Base-by-base conservation (phyloP, 2,888 invertebrate species). In the Caenorhabditis japonica region DNA sequence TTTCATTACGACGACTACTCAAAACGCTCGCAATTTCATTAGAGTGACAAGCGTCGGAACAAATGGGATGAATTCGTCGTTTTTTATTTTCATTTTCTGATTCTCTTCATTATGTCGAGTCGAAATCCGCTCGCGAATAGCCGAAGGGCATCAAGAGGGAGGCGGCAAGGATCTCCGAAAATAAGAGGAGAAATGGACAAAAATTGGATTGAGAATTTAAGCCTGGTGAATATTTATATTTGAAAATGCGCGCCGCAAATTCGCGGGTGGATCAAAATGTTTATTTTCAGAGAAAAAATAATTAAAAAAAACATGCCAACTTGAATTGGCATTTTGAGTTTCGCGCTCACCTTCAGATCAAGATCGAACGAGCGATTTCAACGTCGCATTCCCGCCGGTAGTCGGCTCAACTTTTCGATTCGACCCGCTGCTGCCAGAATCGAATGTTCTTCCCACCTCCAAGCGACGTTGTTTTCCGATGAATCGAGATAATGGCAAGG, bases 321-420 rank as follows among this genome's bases (percentile, higher is more conserved):
- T 3, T 19, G 3, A 15, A 39, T 17, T 17, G 25, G 2, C 33
- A 46, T 21, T n/a, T n/a, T n/a, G n/a, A n/a, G n/a, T n/a, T n/a
- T n/a, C n/a, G n/a, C n/a, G n/a, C 52, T 34, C 33, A 44, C 52
- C 46, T 46, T 39, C 38, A 23, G 10, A 19, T 53, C 27, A 44
- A 46, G 38, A 61, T 46, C 52, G 38, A n/a, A n/a, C 52, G 52
- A 61, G 7, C 36, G 19, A 30, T 21, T 52, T 33, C 59, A 68
- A 59, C 68, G 68, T 59, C 68, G 68, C 68, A 68, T 68, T 52
- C 68, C 68, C 68, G 51, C 68, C 68, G 64, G 38, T 34, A 41
- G n/a, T 30, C 64, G 56, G 56, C 64, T 33, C 44, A 52, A 36
- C 36, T 44, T 64, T 15, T 25, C 2, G 21, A n/a, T 36, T 34